Conservation (phyloP, 2,797 vertebrate genomes). For the Phoxinus dragarum region DNA sequence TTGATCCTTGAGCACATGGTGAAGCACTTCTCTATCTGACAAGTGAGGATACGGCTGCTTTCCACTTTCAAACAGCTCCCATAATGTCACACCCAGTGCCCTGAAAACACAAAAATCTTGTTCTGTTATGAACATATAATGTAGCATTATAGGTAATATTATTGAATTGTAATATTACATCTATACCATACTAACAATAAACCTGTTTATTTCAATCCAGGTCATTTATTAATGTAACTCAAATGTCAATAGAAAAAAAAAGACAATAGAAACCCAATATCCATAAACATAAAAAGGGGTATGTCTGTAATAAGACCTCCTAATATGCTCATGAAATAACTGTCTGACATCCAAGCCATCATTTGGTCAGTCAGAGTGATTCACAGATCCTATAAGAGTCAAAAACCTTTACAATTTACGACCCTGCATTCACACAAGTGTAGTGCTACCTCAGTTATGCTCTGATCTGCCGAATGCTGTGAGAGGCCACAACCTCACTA, state of each 20-base stretch:
- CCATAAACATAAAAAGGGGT: not conserved
- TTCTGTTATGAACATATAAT: not conserved
- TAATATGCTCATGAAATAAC: conserved; percentile 43
- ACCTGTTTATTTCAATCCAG: not conserved
- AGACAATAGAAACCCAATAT: not conserved
- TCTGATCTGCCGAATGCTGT: not conserved
- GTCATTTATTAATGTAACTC: not conserved
- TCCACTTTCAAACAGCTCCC: conserved; percentile 86
- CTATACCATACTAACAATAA: not conserved
- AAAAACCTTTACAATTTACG: conserved; percentile 24
- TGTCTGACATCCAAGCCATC: conserved; percentile 46
- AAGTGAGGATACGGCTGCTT: conserved; percentile 89
- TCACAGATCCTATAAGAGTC: conserved; percentile 37
- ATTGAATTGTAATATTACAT: too few relatives aligned
- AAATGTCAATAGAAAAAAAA: not conserved
- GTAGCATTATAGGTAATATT: too few relatives aligned
- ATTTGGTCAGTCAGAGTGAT: conserved; percentile 37
- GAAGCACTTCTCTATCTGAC: conserved; percentile 91
- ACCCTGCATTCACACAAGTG: not conserved
- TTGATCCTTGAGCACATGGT: conserved; percentile 93
- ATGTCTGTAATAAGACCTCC: conserved; percentile 47
- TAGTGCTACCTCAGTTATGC: conserved; percentile 12
- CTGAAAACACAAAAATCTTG: conserved; percentile 69
- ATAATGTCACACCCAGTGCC: conserved; percentile 94
- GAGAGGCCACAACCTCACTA: not conserved